These are phyloP conservation scores for Rhabdophis nuchalis DNA, from an alignment of 2,797 vertebrate species.

Conservation along the genomic window DNA sequence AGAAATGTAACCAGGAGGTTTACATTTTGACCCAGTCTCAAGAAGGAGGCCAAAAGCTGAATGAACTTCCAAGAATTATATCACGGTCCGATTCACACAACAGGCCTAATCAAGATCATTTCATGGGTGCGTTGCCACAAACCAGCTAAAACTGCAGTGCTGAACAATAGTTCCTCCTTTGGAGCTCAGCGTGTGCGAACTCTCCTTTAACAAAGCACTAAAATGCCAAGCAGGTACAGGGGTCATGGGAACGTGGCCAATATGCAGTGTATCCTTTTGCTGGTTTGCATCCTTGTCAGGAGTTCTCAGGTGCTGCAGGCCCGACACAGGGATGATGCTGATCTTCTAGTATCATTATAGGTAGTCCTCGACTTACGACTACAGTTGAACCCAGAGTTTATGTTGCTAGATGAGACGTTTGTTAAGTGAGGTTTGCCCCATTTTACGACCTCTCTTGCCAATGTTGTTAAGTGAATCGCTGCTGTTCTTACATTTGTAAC, in stretches of 20 bases:
- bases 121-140: too few species aligned
- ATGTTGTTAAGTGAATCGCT: too few species aligned
- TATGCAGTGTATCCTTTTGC: not conserved
- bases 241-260: accelerated
- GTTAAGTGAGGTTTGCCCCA: too few species aligned
- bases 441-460: too few species aligned
- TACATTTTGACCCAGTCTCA: not conserved
- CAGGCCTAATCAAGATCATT: not conserved
- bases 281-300: not conserved
- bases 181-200: too few species aligned
- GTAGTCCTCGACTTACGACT: too few species aligned
- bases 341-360: too few species aligned
- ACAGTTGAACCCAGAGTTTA: too few species aligned
- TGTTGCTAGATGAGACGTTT: too few species aligned
- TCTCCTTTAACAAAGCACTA: not conserved
- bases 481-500: too few species aligned
- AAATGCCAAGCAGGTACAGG: not conserved
- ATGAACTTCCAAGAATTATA: not conserved
- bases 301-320: too few species aligned
- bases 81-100: not conserved
- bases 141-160: not conserved
- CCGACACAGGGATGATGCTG: not conserved
- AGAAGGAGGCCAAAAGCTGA: not conserved
- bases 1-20: not conserved
- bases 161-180: too few species aligned